A percentile compares a stretch with the other conserved stretches of the same genome.
Conservation (phyloP, 1,140 invertebrate species). For the Aporrectodea caliginosa region DNA sequence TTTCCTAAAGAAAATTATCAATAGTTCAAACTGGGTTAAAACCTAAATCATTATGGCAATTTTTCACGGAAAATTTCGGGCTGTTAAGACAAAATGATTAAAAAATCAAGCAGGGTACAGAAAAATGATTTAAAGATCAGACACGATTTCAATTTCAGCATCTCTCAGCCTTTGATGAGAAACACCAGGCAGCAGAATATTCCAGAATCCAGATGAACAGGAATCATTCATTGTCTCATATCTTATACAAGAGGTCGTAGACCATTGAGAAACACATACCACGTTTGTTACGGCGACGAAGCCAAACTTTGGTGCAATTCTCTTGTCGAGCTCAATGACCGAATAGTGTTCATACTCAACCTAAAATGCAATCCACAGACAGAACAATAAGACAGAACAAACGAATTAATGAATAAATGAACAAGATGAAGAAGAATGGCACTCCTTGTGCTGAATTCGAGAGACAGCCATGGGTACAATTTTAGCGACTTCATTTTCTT, state of each 20-base stretch:
- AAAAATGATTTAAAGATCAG: neutral
- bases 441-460: too few relatives aligned
- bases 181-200: too few relatives aligned
- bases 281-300: conserved; percentile 16
- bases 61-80: too few relatives aligned
- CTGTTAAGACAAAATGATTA: neutral
- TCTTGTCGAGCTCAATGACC: conserved; percentile 2
- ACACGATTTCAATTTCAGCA: neutral
- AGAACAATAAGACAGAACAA: too few relatives aligned
- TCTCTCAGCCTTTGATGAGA: neutral
- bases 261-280: neutral
- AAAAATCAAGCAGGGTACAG: neutral
- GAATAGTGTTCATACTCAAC: neutral
- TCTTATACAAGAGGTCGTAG: neutral
- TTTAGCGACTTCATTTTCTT: too few relatives aligned
- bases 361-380: neutral
- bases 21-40: too few relatives aligned
- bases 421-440: too few relatives aligned
- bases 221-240: neutral
- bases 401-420: too few relatives aligned
- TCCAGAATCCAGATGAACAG: neutral
- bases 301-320: conserved; percentile 14
- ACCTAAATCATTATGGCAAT: too few relatives aligned
- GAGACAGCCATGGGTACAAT: too few relatives aligned
- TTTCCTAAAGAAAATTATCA: conserved; percentile 12